phyloP scores from a whole-genome alignment of 2,888 invertebrate species.

The Girardia tigrina region DNA sequence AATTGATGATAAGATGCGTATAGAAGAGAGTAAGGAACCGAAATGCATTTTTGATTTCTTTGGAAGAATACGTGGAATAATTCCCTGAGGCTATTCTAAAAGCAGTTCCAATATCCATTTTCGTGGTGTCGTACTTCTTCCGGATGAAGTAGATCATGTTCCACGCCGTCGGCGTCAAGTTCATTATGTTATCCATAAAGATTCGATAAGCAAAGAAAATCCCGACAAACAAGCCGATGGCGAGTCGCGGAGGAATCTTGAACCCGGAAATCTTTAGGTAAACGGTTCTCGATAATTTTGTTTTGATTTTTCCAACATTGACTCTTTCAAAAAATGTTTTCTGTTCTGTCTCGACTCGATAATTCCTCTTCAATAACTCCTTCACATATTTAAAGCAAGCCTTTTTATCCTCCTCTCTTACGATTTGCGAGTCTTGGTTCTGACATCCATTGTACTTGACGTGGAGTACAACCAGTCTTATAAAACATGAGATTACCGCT shows the following conservation, averaged over 20 bases:
- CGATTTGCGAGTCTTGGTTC: too few relatives aligned
- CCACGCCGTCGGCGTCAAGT: neutral
- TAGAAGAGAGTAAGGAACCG: neutral
- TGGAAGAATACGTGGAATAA: neutral
- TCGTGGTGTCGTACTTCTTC: neutral
- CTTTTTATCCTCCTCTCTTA: too few relatives aligned
- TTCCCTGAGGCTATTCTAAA: neutral
- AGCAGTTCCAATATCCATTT: neutral
- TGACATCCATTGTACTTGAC: too few relatives aligned
- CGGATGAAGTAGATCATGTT: neutral
- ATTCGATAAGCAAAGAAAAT: neutral
- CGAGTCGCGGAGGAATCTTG: neutral
- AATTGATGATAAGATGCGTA: neutral
- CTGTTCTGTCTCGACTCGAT: too few relatives aligned
- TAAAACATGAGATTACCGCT: too few relatives aligned
- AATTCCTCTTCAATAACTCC: too few relatives aligned
- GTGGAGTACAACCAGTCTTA: too few relatives aligned
- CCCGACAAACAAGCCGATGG: neutral
- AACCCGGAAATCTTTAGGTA: neutral
- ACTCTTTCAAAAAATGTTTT: too few relatives aligned
- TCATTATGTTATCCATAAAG: neutral
- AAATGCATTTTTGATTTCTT: neutral
- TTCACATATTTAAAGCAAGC: too few relatives aligned
- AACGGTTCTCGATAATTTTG: too few relatives aligned
- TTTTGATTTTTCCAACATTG: too few relatives aligned